Evolutionary conservation across 1,140 invertebrate species (phyloP), one percentile per base, ranked within the genome.

Genomic region (Galleria mellonella): DNA sequence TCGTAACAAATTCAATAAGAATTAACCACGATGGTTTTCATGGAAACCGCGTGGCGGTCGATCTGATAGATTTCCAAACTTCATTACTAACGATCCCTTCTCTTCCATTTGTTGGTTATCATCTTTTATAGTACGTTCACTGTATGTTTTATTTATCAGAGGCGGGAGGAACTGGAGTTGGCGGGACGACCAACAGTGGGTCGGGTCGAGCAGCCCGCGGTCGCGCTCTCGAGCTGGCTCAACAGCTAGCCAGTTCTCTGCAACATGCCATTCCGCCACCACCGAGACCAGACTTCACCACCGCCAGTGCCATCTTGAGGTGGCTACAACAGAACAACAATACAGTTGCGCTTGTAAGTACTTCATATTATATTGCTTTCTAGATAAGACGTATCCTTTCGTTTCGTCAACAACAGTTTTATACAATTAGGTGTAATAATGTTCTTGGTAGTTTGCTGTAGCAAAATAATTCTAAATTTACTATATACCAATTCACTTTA

Each of bases 281-380:
- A 0, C 86, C 86, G 6, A 53, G 83, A 7, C 86, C 86, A 0
- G 86, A 87, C 68, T 87, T 87, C 74, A 87, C 86, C 48, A 87
- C 86, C 15, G 75, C 79, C 45, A 84, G 83, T 43, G 83, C 86
- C 15, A 85, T 87, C 28, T 56, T 87, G 30, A 66, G 86, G 11
- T 87, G 86, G 86, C 50, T 87, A 32, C 74, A 81, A 52, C 75
- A 83, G 44, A 75, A 81, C 55, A 84, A 85, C 56, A 83, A 83
- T 44, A 62, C 66, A 2, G 70, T 79, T 1, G 68, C 74, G 15
- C 61, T 83, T 32, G 76, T 84, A 40, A 83, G 76, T 79, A 39
- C 11, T 35, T 12, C 17, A 23, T 23, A 23, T 23, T 23, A 23
- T 23, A 2, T 23, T 23, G 6, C 17, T 23, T 23, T 23, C 6